Percentiles rank a stretch among this genome's conserved stretches.
Evolutionary conservation across 2,888 invertebrate species (phyloP).

Genomic region (Xanthorhoe spadicearia): DNA sequence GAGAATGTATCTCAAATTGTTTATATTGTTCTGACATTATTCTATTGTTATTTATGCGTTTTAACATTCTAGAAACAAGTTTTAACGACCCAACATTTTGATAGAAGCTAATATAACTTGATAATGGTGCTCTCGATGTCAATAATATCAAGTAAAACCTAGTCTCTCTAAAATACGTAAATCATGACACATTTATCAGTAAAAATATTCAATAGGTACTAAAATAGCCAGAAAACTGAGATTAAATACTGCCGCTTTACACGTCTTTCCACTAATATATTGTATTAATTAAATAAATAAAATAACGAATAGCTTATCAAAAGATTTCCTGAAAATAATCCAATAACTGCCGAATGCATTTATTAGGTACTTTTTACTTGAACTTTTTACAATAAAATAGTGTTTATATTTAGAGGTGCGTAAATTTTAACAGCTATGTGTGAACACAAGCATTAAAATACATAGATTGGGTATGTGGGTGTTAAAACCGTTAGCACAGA

Average conservation of each 20-base stretch:
- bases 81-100: not conserved
- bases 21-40: slow-evolving; percentile 26
- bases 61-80: slow-evolving; percentile 15
- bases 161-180: not conserved
- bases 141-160: not conserved
- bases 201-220: not conserved
- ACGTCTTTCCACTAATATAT: not conserved
- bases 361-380: slow-evolving; percentile 6
- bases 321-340: not conserved
- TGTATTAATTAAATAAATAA: too few species aligned
- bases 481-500: not conserved
- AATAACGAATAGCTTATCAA: too few species aligned
- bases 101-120: not conserved
- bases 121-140: not conserved
- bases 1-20: slow-evolving; percentile 13
- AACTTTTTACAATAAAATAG: slow-evolving; percentile 2
- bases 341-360: slow-evolving; percentile 29
- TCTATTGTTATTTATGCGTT: slow-evolving; percentile 18
- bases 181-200: not conserved
- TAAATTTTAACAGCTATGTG: not conserved
- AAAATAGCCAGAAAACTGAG: not conserved
- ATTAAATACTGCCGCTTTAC: slow-evolving; percentile 11
- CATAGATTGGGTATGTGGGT: not conserved
- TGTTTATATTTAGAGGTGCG: not conserved
- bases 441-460: not conserved